phyloP scores from a whole-genome alignment of 2,888 invertebrate genomes.

The Torymus tubicola region DNA sequence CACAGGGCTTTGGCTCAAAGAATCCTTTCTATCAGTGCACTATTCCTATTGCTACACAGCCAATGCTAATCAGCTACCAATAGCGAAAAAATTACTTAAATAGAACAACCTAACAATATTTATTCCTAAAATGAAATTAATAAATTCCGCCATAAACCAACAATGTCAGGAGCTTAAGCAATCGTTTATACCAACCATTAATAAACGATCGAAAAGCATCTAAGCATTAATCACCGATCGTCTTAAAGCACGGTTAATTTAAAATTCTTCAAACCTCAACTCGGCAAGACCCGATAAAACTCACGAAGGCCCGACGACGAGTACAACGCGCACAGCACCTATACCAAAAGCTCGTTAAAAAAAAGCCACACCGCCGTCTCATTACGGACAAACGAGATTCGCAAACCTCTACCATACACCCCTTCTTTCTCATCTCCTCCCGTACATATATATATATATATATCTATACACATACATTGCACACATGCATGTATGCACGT shows the following conservation, averaged over 20 bases:
- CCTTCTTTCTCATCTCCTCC: too few species aligned
- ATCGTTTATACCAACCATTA: not conserved
- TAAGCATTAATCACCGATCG: not conserved
- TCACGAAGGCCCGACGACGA: not conserved
- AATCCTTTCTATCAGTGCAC: too few species aligned
- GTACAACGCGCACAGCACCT: too few species aligned
- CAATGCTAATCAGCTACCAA: too few species aligned
- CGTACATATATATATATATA: too few species aligned
- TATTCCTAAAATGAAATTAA: not conserved
- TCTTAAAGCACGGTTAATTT: conserved; percentile 40
- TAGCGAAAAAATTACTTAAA: not conserved
- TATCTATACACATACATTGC: too few species aligned
- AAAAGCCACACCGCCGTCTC: conserved; percentile 32
- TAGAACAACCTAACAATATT: not conserved
- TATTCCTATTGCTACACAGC: too few species aligned
- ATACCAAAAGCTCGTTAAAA: conserved; percentile 48
- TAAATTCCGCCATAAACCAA: not conserved
- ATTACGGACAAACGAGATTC: conserved; percentile 51
- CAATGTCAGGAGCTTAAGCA: conserved; percentile 7
- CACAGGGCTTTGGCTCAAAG: too few species aligned
- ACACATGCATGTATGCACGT: not conserved
- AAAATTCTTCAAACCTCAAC: conserved; percentile 34
- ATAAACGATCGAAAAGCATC: not conserved
- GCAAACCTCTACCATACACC: not conserved
- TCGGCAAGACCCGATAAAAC: conserved; percentile 34